Conservation (phyloP, 2,888 invertebrate genomes). For the Stramonita haemastoma region DNA sequence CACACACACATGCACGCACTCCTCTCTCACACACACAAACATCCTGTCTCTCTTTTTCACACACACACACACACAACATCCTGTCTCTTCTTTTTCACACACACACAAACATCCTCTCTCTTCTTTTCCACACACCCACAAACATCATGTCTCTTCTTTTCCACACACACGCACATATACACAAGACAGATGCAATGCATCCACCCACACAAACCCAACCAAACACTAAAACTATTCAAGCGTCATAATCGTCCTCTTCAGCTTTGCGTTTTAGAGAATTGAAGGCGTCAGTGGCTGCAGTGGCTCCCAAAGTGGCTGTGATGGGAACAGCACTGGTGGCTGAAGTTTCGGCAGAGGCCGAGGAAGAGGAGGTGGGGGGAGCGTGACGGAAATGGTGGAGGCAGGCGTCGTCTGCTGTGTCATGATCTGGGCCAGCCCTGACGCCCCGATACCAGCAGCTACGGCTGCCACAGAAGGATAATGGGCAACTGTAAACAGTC, state of each 20-base stretch:
- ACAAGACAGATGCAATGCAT: background rate
- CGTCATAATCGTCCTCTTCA: constrained; percentile 69
- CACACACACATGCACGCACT: background rate
- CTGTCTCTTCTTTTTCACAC: background rate
- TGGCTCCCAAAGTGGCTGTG: constrained; percentile 5
- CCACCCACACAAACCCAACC: background rate
- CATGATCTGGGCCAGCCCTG: constrained; percentile 36
- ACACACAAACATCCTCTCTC: background rate
- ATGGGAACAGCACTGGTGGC: constrained; percentile 3
- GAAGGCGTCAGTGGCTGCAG: constrained; percentile 21
- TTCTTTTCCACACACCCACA: background rate
- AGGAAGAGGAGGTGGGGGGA: background rate
- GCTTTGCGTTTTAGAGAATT: constrained; percentile 68
- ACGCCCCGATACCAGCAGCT: constrained; percentile 35
- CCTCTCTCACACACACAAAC: background rate
- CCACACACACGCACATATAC: no score
- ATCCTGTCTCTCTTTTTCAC: background rate
- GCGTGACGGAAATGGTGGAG: background rate
- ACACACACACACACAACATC: background rate
- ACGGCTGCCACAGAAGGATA: background rate
- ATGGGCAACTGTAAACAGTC: no score
- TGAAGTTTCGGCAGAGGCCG: background rate
- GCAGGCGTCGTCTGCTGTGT: constrained; percentile 33
- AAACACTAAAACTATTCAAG: background rate
- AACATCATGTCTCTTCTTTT: background rate